Percentiles rank a stretch among this genome's conserved stretches.
Evolutionary conservation across 2,797 vertebrate genomes (phyloP).

Genomic region (Sebastes trivittatus): DNA sequence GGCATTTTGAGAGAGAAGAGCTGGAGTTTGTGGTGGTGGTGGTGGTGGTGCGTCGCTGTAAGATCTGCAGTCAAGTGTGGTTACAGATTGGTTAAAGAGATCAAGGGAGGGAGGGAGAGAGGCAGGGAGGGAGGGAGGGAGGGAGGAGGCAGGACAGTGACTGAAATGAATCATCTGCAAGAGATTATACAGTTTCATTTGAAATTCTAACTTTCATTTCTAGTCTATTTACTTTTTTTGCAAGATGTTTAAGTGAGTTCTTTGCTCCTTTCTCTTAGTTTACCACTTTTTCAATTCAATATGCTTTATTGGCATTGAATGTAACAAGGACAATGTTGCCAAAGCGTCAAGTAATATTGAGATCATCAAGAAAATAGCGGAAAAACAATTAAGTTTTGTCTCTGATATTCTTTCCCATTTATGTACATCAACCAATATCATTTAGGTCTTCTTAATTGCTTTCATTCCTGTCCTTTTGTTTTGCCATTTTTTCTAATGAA

Average conservation of each 20-base stretch:
- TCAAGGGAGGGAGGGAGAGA: conserved; percentile 18
- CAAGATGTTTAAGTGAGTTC: background rate
- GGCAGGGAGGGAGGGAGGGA: background rate
- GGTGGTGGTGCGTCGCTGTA: conserved; percentile 74
- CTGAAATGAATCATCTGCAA: background rate
- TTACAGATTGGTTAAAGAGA: conserved; percentile 39
- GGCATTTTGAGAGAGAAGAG: conserved; percentile 87
- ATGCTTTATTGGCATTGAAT: no score
- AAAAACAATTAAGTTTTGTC: background rate
- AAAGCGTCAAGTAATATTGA: no score
- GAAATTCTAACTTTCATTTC: background rate
- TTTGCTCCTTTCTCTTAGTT: background rate
- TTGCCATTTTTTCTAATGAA: conserved; percentile 41
- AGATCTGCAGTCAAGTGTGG: conserved; percentile 54
- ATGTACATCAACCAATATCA: conserved; percentile 12
- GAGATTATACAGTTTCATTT: background rate
- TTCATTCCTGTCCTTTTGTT: conserved; percentile 47
- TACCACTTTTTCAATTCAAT: no score
- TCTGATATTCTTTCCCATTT: background rate
- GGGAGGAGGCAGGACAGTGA: conserved; percentile 27
- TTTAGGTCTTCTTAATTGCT: conserved; percentile 24
- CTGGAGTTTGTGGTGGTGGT: conserved; percentile 73
- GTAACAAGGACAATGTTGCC: no score
- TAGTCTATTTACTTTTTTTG: background rate
- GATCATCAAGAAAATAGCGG: no score